Evolutionary conservation across 2,797 vertebrate genomes (phyloP), one percentile per base, ranked within the genome.

Genomic region (Dryobates pubescens): DNA sequence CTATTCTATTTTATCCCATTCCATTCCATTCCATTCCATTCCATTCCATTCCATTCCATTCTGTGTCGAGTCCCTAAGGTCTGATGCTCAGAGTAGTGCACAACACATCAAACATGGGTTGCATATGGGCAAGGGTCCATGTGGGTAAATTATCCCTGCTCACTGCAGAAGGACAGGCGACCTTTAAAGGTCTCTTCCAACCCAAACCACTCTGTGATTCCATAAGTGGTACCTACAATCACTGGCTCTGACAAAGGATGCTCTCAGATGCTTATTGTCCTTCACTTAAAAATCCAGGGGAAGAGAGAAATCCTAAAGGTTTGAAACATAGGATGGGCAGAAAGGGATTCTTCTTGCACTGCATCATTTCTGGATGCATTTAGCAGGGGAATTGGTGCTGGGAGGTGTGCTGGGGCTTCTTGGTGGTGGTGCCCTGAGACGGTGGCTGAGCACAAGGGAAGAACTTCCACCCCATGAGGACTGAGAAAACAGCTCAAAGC

Each of bases 341-440:
- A 36, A 30, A 41, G 27, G 30, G n/a, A 17, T 6, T 9, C 30
- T 5, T 2, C 1, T 3, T 63, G 16, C 3, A 2, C 2, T 29
- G 17, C 5, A 7, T 30, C 6, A 0, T 2, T 29, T 34, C 61
- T 32, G 27, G 45, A 12, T 57, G 45, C 5, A 7, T 82, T 88
- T 47, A 76, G 34, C 59, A 54, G 41, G 11, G 13, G 19, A 53
- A 36, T 20, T 8, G 13, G 18, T 3, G 23, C 24, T 41, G 13
- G 6, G 4, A 78, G 56, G 7, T 0, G 1, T 32, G 56, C 27
- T 45, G 67, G 17, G 17, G 9, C 3, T 85, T 20, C 38, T 68
- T 56, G 61, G 41, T 34, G n/a, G 29, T 36, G 38, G 5, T 36
- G 58, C 5, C 71, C 30, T 12, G 7, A 29, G 24, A 4, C 1